A percentile compares a stretch with the other conserved stretches of the same genome.
Conservation (phyloP, 1,140 invertebrate species). For the Heliothis virescens region DNA sequence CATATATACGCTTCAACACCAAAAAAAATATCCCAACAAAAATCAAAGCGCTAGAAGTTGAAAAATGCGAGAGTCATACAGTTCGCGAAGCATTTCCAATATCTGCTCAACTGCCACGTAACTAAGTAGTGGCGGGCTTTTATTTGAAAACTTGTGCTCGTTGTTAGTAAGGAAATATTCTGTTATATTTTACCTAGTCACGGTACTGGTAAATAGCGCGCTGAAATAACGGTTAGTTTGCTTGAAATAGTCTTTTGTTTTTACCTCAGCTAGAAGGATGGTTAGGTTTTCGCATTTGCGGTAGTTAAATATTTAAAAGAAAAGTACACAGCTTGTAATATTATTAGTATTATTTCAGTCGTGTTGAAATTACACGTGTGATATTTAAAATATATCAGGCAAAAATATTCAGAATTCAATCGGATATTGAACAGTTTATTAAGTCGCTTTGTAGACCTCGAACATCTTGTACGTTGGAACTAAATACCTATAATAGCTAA, state of each 20-base stretch:
- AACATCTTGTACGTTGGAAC: background rate
- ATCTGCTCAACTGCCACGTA: slow-evolving; percentile 5
- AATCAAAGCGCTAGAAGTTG: background rate
- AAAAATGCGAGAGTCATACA: slow-evolving; percentile 6
- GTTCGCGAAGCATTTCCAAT: slow-evolving; percentile 12
- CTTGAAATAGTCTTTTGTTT: too few species aligned
- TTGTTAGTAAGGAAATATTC: slow-evolving; percentile 6
- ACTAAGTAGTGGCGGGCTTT: slow-evolving; percentile 6
- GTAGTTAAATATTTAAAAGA: too few species aligned
- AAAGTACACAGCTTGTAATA: too few species aligned
- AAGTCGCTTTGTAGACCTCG: background rate
- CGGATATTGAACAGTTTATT: background rate
- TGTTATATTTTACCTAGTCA: slow-evolving; percentile 8
- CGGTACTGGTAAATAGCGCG: background rate
- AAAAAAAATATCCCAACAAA: background rate
- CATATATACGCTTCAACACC: background rate
- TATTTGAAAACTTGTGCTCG: slow-evolving; percentile 8
- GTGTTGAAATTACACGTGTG: too few species aligned
- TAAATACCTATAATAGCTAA: background rate
- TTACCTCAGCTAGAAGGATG: too few species aligned
- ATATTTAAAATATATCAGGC: too few species aligned
- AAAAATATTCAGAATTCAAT: too few species aligned
- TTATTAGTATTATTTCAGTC: too few species aligned
- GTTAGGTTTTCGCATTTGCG: too few species aligned
- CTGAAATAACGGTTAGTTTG: background rate